Conservation (phyloP, 2,888 invertebrate genomes). For the Timema podura region DNA sequence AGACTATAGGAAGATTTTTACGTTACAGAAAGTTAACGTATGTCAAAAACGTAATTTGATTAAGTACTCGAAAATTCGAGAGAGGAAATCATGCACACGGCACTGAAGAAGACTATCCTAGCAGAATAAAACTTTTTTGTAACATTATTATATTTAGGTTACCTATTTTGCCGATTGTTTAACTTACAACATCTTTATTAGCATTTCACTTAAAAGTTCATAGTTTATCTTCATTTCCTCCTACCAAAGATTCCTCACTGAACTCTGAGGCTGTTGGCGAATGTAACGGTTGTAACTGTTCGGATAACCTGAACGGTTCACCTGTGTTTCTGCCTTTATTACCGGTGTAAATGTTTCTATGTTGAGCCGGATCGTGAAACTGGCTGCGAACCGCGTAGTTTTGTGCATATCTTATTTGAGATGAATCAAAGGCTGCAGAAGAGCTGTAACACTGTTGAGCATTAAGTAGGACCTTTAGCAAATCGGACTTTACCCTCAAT, state of each 20-base stretch:
- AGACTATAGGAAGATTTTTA: no score
- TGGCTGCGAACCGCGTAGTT: not conserved
- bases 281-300: not conserved
- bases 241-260: slow-evolving; percentile 13
- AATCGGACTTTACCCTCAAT: slow-evolving; percentile 15
- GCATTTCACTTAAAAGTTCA: no score
- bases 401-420: not conserved
- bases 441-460: slow-evolving; percentile 15
- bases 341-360: not conserved
- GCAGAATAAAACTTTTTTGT: no score
- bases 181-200: no score
- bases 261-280: slow-evolving; percentile 10
- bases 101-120: no score
- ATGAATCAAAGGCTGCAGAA: slow-evolving; percentile 6
- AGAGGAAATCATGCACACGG: no score
- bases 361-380: not conserved
- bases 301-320: slow-evolving; percentile 5
- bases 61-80: no score
- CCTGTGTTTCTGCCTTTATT: not conserved
- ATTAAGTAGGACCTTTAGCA: not conserved
- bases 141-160: no score
- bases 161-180: no score
- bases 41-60: no score
- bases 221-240: no score
- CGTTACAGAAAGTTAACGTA: no score